Conservation (phyloP, 2,797 vertebrate species). For the Melanotaenia parkinsoni region DNA sequence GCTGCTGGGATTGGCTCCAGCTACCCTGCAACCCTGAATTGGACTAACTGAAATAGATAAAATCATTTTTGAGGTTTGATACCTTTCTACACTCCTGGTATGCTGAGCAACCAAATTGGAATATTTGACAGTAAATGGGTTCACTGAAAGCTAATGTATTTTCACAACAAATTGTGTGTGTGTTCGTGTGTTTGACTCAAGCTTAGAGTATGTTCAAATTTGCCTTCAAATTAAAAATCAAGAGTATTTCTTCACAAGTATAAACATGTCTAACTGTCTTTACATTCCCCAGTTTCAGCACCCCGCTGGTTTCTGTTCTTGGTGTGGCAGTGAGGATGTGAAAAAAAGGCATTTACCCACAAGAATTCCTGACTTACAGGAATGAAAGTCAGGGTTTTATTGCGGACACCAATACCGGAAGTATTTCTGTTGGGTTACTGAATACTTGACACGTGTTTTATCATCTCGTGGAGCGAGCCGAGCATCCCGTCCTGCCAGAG, state of each 20-base stretch:
- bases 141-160: too few species aligned
- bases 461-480: constrained; percentile 12
- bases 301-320: background rate
- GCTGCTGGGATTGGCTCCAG: too few species aligned
- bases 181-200: constrained; percentile 10
- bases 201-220: background rate
- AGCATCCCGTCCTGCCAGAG: constrained; percentile 31
- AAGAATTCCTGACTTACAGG: background rate
- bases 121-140: too few species aligned
- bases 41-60: too few species aligned
- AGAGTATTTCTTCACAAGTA: background rate
- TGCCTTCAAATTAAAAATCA: constrained; percentile 40
- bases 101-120: too few species aligned
- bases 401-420: constrained; percentile 34
- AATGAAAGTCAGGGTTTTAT: background rate
- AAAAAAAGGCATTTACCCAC: too few species aligned
- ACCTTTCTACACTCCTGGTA: too few species aligned
- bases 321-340: rapidly evolving
- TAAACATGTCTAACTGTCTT: too few species aligned
- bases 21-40: too few species aligned
- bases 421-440: rapidly evolving
- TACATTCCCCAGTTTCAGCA: background rate
- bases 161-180: too few species aligned
- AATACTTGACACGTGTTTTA: rapidly evolving
- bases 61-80: too few species aligned